Percentiles rank a stretch among this genome's conserved stretches.
These are phyloP conservation scores for Tauraco hartlaubi DNA, from an alignment of 2,797 vertebrate genomes.

Conservation along the genomic window DNA sequence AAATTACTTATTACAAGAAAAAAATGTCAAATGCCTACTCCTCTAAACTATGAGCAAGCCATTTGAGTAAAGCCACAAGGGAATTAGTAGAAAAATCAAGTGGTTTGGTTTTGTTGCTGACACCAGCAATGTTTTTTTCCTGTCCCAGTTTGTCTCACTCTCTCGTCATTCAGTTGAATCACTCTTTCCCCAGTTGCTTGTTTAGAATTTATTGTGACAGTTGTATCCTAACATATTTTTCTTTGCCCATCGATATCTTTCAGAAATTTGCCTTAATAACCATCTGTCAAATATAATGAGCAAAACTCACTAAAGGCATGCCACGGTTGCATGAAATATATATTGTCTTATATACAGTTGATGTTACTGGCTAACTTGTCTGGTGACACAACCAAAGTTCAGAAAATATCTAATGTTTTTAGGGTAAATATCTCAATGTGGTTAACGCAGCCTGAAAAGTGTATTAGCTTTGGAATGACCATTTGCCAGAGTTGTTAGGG, in stretches of 20 bases:
- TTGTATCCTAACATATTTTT: background rate
- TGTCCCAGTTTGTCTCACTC: background rate
- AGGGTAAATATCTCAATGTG: background rate
- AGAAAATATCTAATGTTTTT: background rate
- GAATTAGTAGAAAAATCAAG: background rate
- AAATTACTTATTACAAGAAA: conserved; percentile 72
- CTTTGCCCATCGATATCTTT: background rate
- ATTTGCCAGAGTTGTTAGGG: background rate
- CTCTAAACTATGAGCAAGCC: conserved; percentile 19
- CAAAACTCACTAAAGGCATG: background rate
- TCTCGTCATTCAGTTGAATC: background rate
- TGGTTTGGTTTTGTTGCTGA: background rate
- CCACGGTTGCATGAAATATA: background rate
- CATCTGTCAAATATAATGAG: background rate
- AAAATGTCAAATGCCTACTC: conserved; percentile 66
- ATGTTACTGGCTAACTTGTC: background rate
- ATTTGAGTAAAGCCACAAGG: conserved; percentile 32
- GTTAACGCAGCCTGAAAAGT: background rate
- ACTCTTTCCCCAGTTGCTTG: background rate
- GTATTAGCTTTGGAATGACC: background rate
- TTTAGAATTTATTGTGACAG: background rate
- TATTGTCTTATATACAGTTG: background rate
- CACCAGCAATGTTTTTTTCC: background rate
- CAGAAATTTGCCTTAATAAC: background rate
- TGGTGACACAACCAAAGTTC: background rate